Evolutionary conservation across 2,797 vertebrate genomes (phyloP).

Genomic region (Enteromius unitaeniatus): DNA sequence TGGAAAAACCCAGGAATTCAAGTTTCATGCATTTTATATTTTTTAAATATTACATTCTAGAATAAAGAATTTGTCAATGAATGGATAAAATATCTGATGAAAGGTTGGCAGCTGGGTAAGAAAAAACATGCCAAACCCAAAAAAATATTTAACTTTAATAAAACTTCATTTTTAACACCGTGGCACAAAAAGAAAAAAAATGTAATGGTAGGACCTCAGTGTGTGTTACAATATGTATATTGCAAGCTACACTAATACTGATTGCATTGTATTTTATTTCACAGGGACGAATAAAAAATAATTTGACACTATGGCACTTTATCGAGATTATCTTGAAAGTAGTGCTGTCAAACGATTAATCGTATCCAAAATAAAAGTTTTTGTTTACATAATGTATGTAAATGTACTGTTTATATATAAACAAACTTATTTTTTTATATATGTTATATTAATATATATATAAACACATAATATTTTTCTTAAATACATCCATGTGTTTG

Average conservation of each 20-base stretch:
- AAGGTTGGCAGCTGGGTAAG: too few relatives aligned
- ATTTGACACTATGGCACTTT: background rate
- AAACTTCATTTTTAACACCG: background rate
- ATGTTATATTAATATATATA: too few relatives aligned
- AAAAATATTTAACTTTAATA: background rate
- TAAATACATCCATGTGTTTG: too few relatives aligned
- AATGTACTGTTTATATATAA: too few relatives aligned
- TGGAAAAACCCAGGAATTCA: background rate
- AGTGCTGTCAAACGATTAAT: too few relatives aligned
- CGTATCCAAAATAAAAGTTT: too few relatives aligned
- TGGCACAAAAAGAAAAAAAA: background rate
- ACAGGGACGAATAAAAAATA: background rate
- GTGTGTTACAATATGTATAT: background rate
- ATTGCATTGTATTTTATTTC: background rate
- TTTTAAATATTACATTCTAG: background rate
- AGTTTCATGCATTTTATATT: background rate
- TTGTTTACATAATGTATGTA: too few relatives aligned
- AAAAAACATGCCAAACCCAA: background rate
- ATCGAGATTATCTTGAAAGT: background rate
- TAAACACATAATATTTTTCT: too few relatives aligned
- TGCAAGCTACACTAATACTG: background rate
- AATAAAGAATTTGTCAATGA: background rate
- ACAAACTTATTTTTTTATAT: too few relatives aligned
- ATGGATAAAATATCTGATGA: background rate
- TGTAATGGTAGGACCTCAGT: background rate